Evolutionary conservation across 2,797 vertebrate genomes (phyloP).

Genomic region (Podargus strigoides): DNA sequence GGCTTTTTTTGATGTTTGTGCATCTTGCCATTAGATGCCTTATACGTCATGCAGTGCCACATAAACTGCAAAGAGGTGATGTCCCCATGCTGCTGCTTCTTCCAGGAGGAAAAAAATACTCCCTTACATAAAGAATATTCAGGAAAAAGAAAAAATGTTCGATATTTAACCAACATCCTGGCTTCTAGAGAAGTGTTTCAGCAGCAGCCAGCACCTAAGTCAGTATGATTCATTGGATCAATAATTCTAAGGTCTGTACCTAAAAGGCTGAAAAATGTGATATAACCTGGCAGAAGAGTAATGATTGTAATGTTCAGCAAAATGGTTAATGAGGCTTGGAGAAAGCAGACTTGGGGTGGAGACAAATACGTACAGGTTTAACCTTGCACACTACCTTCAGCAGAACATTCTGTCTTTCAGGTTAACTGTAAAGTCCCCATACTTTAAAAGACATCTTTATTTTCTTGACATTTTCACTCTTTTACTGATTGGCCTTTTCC

Average conservation of each 20-base stretch:
- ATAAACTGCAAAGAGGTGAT: not conserved
- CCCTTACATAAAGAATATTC: not conserved
- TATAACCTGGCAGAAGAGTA: constrained; percentile 54
- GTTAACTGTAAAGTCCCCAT: not conserved
- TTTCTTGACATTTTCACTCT: not conserved
- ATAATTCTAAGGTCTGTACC: constrained; percentile 63
- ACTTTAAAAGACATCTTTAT: not conserved
- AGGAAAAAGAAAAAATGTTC: not conserved
- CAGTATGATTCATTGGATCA: constrained; percentile 67
- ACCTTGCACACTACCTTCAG: not conserved
- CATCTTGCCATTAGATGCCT: not conserved
- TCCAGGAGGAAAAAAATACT: not conserved
- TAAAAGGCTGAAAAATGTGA: constrained; percentile 63
- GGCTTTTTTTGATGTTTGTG: not conserved
- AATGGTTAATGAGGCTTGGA: constrained; percentile 58
- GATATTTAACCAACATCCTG: not conserved
- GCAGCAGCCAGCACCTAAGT: constrained; percentile 32
- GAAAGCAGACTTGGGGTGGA: not conserved
- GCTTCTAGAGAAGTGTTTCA: not conserved
- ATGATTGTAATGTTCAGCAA: constrained; percentile 61
- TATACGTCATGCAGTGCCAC: not conserved
- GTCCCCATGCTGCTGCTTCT: rapidly evolving
- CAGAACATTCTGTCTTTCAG: not conserved
- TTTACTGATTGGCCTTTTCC: not conserved
- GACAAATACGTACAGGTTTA: not conserved